Conservation (phyloP, 2,797 vertebrate genomes). For the Pitangus sulphuratus region DNA sequence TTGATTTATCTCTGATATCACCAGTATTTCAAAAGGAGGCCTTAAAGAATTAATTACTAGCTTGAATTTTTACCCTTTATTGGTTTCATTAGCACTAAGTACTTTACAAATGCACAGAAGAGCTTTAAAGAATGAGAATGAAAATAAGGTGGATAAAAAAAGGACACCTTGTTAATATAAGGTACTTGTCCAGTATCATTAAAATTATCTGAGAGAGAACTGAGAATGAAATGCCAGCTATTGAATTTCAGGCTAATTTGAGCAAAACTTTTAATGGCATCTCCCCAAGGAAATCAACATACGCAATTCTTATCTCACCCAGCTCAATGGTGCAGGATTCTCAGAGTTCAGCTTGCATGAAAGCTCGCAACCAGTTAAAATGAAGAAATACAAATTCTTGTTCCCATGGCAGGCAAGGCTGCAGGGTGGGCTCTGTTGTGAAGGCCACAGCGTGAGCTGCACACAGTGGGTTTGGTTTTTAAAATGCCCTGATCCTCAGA, state of each 20-base stretch:
- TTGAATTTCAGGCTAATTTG: slow-evolving; percentile 6
- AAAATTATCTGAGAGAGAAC: neutral
- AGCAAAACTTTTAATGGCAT: neutral
- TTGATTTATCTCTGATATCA: neutral
- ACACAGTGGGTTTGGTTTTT: neutral
- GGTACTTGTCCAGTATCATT: neutral
- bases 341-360: neutral
- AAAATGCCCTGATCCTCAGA: neutral
- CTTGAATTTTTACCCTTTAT: slow-evolving; percentile 3
- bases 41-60: neutral
- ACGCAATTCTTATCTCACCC: neutral
- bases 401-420: neutral
- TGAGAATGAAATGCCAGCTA: neutral
- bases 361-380: neutral
- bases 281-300: neutral
- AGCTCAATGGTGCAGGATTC: neutral
- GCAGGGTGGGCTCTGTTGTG: neutral
- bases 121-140: neutral
- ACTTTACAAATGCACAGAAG: neutral
- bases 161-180: neutral
- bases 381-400: neutral
- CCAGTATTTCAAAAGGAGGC: neutral
- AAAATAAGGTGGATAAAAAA: neutral
- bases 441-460: neutral
- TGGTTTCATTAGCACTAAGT: neutral